Evolutionary conservation across 2,888 invertebrate species (phyloP).

Genomic region (Apoda limacodes): DNA sequence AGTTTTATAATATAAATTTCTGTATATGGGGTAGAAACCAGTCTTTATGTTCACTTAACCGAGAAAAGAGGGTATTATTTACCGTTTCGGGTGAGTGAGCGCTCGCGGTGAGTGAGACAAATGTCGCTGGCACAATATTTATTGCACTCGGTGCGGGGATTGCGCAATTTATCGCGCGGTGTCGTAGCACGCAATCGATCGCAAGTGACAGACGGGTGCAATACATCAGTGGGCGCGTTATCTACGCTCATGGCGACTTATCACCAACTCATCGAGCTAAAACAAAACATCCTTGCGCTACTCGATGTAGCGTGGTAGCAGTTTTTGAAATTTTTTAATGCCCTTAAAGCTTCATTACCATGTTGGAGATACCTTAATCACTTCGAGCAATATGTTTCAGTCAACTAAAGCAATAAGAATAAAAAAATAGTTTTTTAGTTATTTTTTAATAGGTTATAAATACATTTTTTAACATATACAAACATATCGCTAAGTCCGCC

Average conservation of each 20-base stretch:
- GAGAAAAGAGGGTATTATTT: constrained; percentile 70
- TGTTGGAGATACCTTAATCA: too few species aligned
- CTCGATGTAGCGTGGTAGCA: constrained; percentile 1
- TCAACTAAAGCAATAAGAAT: too few species aligned
- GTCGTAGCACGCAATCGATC: constrained; percentile 63
- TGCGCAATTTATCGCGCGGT: constrained; percentile 67
- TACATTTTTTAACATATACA: too few species aligned
- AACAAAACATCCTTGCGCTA: too few species aligned
- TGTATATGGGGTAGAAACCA: constrained; percentile 70
- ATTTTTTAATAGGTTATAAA: too few species aligned
- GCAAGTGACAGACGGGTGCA: constrained; percentile 55
- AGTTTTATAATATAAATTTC: constrained; percentile 68
- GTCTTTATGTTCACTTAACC: constrained; percentile 70
- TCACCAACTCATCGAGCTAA: constrained; percentile 42
- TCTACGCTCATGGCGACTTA: constrained; percentile 64
- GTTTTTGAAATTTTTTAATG: too few species aligned
- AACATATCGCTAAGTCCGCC: too few species aligned
- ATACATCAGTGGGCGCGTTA: constrained; percentile 63
- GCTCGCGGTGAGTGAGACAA: constrained; percentile 67
- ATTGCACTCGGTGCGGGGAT: constrained; percentile 66
- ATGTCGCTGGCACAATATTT: constrained; percentile 63
- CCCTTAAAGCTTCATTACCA: constrained; percentile 16
- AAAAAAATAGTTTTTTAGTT: too few species aligned
- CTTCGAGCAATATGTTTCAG: too few species aligned
- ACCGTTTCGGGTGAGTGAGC: constrained; percentile 67